Percentiles rank a stretch among this genome's conserved stretches.
These are phyloP conservation scores for Bugulina stolonifera DNA, from an alignment of 2,888 invertebrate genomes.

Conservation along the genomic window DNA sequence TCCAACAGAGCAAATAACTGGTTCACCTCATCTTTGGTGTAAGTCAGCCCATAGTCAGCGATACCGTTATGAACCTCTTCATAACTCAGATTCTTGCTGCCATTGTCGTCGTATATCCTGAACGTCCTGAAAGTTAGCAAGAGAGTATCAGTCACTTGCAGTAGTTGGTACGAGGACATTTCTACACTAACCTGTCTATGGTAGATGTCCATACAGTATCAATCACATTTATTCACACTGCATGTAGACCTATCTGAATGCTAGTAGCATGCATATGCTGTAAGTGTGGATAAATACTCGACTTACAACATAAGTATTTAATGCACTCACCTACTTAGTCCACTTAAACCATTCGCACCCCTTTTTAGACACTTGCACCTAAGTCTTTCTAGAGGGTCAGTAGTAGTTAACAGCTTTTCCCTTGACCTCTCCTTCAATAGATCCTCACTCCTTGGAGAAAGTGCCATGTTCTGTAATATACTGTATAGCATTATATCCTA, in stretches of 20 bases:
- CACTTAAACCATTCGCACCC: slow-evolving; percentile 81
- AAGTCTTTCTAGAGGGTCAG: slow-evolving; percentile 76
- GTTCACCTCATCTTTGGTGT: slow-evolving; percentile 29
- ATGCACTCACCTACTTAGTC: slow-evolving; percentile 69
- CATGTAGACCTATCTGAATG: too few relatives aligned
- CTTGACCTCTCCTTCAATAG: slow-evolving; percentile 69
- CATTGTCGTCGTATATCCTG: slow-evolving; percentile 85
- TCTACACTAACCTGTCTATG: too few relatives aligned
- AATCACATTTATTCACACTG: too few relatives aligned
- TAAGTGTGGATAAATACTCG: too few relatives aligned
- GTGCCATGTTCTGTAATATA: slow-evolving; percentile 7
- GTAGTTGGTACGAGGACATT: too few relatives aligned
- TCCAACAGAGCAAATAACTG: slow-evolving; percentile 33
- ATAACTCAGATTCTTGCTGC: slow-evolving; percentile 69
- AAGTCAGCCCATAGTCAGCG: slow-evolving; percentile 31
- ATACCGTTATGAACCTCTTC: slow-evolving; percentile 66
- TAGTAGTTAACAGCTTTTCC: slow-evolving; percentile 59
- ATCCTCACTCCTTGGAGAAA: slow-evolving; percentile 60
- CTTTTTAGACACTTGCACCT: slow-evolving; percentile 75
- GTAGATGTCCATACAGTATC: too few relatives aligned
- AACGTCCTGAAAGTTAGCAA: slow-evolving; percentile 62
- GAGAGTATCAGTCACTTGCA: too few relatives aligned
- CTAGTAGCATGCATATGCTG: too few relatives aligned
- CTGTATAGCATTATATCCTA: too few relatives aligned
- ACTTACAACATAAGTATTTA: too few relatives aligned